Conservation (phyloP, 2,888 invertebrate species). For the Netelia virgata region DNA sequence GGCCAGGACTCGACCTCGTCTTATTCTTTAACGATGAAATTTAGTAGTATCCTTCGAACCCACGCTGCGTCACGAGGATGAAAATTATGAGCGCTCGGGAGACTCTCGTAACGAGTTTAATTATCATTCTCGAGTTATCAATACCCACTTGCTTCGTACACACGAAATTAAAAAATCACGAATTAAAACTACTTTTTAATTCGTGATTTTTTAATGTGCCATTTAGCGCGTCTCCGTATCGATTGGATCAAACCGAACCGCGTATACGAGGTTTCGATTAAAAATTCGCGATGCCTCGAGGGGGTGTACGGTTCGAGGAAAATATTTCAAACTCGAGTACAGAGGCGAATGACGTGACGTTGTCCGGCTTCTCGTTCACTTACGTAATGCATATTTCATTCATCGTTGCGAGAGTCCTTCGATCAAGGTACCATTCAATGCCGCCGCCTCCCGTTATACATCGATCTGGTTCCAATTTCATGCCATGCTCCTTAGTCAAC, state of each 20-base stretch:
- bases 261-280: background rate
- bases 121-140: conserved; percentile 75
- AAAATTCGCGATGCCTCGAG: background rate
- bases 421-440: conserved; percentile 55
- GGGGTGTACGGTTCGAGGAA: conserved; percentile 21
- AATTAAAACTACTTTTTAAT: background rate
- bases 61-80: conserved; percentile 81
- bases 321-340: conserved; percentile 25
- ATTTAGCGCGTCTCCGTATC: background rate
- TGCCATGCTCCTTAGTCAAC: conserved; percentile 33
- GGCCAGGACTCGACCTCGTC: conserved; percentile 71
- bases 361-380: conserved; percentile 33
- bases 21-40: conserved; percentile 81
- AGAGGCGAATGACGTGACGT: conserved; percentile 29
- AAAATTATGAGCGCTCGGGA: conserved; percentile 78
- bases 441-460: conserved; percentile 54
- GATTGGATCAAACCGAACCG: background rate
- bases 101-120: conserved; percentile 81
- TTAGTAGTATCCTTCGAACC: conserved; percentile 82
- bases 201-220: background rate
- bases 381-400: conserved; percentile 61
- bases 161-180: background rate
- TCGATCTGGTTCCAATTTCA: conserved; percentile 67
- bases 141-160: conserved; percentile 20
- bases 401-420: conserved; percentile 48